These are phyloP conservation scores for Aptenodytes forsteri DNA, from an alignment of 2,113 vertebrate genomes.

Conservation along the genomic window DNA sequence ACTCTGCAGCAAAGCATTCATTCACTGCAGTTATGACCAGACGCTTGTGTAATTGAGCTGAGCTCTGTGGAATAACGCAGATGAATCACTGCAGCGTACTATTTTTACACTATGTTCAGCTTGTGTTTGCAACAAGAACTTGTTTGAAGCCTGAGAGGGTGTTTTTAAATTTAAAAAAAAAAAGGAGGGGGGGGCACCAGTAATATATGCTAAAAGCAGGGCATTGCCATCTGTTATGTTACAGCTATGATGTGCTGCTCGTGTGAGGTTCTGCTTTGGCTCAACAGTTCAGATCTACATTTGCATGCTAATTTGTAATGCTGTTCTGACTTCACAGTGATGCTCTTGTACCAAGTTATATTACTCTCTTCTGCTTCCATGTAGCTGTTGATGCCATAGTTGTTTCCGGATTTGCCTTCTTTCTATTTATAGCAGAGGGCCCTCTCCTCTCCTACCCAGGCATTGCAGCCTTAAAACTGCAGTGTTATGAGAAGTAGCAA, in stretches of 20 bases:
- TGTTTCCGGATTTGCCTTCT: neutral
- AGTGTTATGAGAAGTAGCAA: neutral
- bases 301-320: neutral
- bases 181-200: neutral
- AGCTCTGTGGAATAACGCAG: slow-evolving; percentile 48
- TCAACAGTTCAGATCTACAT: neutral
- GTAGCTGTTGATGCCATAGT: neutral
- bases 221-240: neutral
- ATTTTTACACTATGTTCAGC: slow-evolving; percentile 40
- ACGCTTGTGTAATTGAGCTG: slow-evolving; percentile 52
- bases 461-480: neutral
- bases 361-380: neutral
- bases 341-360: neutral
- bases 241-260: neutral
- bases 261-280: neutral
- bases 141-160: neutral
- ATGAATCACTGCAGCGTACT: slow-evolving; percentile 58
- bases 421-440: neutral
- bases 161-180: neutral
- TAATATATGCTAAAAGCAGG: neutral
- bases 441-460: neutral
- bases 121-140: slow-evolving; percentile 23
- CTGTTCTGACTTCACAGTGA: neutral
- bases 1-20: slow-evolving; percentile 59
- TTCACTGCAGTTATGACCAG: slow-evolving; percentile 62